Evolutionary conservation across 1,140 invertebrate genomes (phyloP).

Genomic region (Zaprionus africanus): DNA sequence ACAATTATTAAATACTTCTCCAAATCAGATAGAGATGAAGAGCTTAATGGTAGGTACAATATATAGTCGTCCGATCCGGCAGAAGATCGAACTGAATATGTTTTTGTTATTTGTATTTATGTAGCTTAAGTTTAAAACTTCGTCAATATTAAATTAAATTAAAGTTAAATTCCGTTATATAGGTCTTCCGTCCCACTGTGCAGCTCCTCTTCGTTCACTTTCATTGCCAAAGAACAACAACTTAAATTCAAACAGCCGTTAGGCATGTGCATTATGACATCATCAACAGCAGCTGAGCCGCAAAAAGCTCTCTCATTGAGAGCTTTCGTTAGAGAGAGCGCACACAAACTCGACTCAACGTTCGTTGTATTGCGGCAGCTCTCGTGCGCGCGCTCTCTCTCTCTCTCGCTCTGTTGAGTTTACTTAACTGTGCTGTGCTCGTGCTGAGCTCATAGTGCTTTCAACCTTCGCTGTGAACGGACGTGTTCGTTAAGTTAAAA

Average conservation of each 20-base stretch:
- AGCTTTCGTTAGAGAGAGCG: slow-evolving; percentile 27
- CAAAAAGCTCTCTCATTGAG: background rate
- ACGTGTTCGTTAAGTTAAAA: slow-evolving; percentile 43
- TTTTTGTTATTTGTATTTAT: too few species aligned
- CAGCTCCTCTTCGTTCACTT: slow-evolving; percentile 26
- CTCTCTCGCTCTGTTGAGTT: slow-evolving; percentile 39
- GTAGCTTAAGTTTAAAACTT: too few species aligned
- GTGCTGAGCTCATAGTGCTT: slow-evolving; percentile 42
- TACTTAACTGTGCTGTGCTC: slow-evolving; percentile 32
- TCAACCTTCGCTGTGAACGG: slow-evolving; percentile 58
- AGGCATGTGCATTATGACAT: slow-evolving; percentile 47
- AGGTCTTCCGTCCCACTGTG: background rate
- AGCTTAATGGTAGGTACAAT: too few species aligned
- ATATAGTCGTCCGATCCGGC: too few species aligned
- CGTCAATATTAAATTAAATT: too few species aligned
- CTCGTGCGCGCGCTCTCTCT: slow-evolving; percentile 9
- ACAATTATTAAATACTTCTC: too few species aligned
- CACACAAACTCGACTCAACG: background rate
- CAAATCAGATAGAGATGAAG: too few species aligned
- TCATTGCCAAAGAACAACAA: slow-evolving; percentile 35
- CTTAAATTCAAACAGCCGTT: slow-evolving; percentile 39
- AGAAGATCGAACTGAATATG: too few species aligned
- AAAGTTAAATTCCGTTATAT: too few species aligned
- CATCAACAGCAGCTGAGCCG: slow-evolving; percentile 42
- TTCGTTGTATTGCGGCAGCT: background rate